A percentile compares a stretch with the other conserved stretches of the same genome.
phyloP scores from a whole-genome alignment of 2,113 vertebrate species.

The Ivindomyrus marchei region DNA sequence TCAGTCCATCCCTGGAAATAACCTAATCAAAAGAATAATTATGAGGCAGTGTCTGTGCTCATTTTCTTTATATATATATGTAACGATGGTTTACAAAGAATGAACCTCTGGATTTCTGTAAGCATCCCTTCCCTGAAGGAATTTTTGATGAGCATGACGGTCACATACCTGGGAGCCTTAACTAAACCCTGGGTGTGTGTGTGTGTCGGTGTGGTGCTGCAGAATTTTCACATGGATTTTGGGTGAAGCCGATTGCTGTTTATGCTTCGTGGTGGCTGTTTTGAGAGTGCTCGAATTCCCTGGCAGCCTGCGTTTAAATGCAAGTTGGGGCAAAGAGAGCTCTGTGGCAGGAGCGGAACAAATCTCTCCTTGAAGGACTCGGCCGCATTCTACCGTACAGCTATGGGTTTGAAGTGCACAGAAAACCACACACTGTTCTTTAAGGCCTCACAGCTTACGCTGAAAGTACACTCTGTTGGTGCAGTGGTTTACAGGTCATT shows the following conservation, averaged over 20 bases:
- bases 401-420: background rate
- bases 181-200: conserved; percentile 3
- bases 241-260: conserved; percentile 13
- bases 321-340: background rate
- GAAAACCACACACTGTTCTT: background rate
- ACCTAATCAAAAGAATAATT: background rate
- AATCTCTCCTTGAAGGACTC: background rate
- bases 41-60: background rate
- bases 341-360: background rate
- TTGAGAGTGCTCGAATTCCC: background rate
- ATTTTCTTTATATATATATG: background rate
- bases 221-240: background rate
- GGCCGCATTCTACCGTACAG: background rate
- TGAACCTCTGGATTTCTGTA: background rate
- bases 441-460: background rate
- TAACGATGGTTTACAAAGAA: background rate
- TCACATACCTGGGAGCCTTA: background rate
- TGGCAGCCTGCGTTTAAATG: conserved; percentile 1
- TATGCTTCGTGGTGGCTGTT: conserved; percentile 12
- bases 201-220: background rate
- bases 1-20: background rate
- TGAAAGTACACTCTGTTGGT: background rate
- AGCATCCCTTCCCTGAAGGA: background rate
- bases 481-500: background rate
- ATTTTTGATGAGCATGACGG: background rate